phyloP scores from a whole-genome alignment of 1,140 invertebrate genomes.

The Drosophila albomicans region DNA sequence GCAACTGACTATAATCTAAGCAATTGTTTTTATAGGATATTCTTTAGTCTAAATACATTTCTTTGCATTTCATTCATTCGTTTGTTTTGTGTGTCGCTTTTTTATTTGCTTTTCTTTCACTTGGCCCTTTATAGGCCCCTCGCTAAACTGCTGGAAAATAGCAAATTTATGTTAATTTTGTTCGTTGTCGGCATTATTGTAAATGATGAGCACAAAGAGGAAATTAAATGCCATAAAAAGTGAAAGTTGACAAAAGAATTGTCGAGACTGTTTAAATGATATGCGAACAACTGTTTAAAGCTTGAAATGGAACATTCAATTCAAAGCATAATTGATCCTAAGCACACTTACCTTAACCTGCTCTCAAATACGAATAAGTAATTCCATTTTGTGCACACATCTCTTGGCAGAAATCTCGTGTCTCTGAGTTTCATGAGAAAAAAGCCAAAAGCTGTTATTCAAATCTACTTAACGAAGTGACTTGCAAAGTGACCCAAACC shows the following conservation, averaged over 20 bases:
- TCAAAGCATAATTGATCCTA: constrained; percentile 19
- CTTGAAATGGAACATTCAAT: constrained; percentile 5
- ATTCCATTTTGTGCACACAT: constrained; percentile 42
- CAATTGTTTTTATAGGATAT: constrained; percentile 30
- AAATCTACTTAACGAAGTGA: constrained; percentile 74
- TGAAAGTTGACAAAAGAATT: constrained; percentile 50
- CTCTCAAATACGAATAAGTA: constrained; percentile 14
- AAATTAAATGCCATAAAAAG: constrained; percentile 76
- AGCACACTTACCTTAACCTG: constrained; percentile 4
- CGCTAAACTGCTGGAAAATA: constrained; percentile 66
- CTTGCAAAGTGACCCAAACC: constrained; percentile 39
- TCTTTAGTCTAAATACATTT: background rate
- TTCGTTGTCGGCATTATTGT: constrained; percentile 61
- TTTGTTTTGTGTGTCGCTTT: constrained; percentile 21
- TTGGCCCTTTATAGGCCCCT: constrained; percentile 32
- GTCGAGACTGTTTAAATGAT: constrained; percentile 40
- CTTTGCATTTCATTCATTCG: constrained; percentile 19
- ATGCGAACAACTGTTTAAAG: constrained; percentile 16
- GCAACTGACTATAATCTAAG: background rate
- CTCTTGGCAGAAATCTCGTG: constrained; percentile 22
- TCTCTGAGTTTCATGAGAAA: constrained; percentile 23
- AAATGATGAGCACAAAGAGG: constrained; percentile 67
- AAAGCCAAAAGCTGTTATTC: constrained; percentile 57
- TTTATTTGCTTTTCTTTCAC: constrained; percentile 59
- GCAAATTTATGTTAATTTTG: constrained; percentile 81